These are phyloP conservation scores for Ormyrus thymus DNA, from an alignment of 2,888 invertebrate genomes.

Conservation along the genomic window DNA sequence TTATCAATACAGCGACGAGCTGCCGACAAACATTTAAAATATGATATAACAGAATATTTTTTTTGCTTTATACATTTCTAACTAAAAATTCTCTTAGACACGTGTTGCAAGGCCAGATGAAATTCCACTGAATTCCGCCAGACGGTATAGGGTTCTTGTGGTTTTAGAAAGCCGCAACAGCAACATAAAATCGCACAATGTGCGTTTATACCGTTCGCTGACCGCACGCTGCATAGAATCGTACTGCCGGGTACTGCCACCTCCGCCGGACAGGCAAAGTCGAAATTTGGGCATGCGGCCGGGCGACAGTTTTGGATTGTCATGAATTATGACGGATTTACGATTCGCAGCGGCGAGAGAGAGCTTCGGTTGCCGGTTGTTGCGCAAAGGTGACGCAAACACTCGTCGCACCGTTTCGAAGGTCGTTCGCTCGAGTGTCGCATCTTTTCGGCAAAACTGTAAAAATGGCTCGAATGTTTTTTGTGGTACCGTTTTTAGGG, in stretches of 20 bases:
- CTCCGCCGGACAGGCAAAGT: too few relatives aligned
- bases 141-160: constrained; percentile 24
- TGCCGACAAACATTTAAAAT: too few relatives aligned
- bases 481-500: background rate
- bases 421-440: too few relatives aligned
- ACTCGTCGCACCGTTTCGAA: background rate
- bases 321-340: constrained; percentile 60
- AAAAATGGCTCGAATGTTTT: background rate
- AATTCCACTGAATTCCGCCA: too few relatives aligned
- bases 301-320: constrained; percentile 28
- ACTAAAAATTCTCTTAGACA: too few relatives aligned
- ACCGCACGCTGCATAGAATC: constrained; percentile 48
- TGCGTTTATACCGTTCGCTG: constrained; percentile 60
- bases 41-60: too few relatives aligned
- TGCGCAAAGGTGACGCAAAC: constrained; percentile 52
- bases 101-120: too few relatives aligned
- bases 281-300: background rate
- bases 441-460: too few relatives aligned
- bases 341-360: constrained; percentile 29
- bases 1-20: too few relatives aligned
- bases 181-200: constrained; percentile 59
- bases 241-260: background rate
- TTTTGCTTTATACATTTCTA: too few relatives aligned
- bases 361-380: background rate
- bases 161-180: constrained; percentile 38